Evolutionary conservation across 1,140 invertebrate species (phyloP).

Genomic region (Drosophila mauritiana): DNA sequence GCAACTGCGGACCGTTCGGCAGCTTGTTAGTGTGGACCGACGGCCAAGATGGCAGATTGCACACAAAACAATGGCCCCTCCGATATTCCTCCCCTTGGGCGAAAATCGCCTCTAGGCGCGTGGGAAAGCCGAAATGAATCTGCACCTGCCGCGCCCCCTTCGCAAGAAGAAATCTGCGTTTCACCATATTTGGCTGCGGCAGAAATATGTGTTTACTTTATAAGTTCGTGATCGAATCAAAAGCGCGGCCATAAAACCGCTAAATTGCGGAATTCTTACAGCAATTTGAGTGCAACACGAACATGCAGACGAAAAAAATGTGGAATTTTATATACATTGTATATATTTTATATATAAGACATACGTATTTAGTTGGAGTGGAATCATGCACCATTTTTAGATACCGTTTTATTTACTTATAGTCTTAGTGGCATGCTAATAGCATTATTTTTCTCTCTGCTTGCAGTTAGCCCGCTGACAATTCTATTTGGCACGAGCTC

Average conservation of each 20-base stretch:
- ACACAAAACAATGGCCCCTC: conserved; percentile 64
- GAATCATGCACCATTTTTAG: background rate
- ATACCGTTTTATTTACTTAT: background rate
- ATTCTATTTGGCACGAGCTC: conserved; percentile 84
- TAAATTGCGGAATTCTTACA: conserved; percentile 68
- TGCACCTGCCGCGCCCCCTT: conserved; percentile 67
- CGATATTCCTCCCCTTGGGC: conserved; percentile 10
- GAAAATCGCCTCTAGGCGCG: conserved; percentile 35
- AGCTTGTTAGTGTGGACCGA: conserved; percentile 64
- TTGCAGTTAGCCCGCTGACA: conserved; percentile 55
- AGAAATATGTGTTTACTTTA: conserved; percentile 28
- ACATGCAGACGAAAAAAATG: conserved; percentile 13
- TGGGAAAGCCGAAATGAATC: conserved; percentile 62
- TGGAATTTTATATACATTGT: background rate
- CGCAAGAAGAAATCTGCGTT: conserved; percentile 7
- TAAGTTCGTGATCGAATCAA: conserved; percentile 73
- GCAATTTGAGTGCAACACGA: conserved; percentile 74
- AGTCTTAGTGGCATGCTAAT: too few relatives aligned
- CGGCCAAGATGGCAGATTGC: conserved; percentile 76
- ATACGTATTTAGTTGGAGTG: too few relatives aligned
- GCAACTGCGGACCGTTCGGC: conserved; percentile 44
- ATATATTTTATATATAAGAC: too few relatives aligned
- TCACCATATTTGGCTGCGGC: conserved; percentile 40
- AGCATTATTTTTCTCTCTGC: conserved; percentile 3
- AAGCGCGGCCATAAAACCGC: conserved; percentile 69